Evolutionary conservation across 2,113 vertebrate species (phyloP).

Genomic region (Chloroceryle aenea): DNA sequence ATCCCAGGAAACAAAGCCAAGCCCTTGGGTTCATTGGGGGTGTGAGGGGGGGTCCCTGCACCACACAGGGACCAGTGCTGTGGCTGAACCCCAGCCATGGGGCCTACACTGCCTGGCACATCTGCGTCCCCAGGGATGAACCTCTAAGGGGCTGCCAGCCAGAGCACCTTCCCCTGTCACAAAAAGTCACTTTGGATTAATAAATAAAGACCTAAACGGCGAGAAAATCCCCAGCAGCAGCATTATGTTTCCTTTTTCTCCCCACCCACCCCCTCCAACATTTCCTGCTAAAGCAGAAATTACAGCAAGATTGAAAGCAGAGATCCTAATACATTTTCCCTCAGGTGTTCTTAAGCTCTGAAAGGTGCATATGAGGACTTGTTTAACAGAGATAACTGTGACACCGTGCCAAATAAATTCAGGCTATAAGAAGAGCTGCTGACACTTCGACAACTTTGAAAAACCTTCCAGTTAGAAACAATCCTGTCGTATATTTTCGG

Average conservation of each 20-base stretch:
- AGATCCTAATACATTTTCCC: not conserved
- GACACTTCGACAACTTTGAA: not conserved
- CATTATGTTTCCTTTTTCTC: no score
- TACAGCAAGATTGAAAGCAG: not conserved
- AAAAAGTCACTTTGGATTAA: not conserved
- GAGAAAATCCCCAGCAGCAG: not conserved
- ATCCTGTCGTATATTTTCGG: not conserved
- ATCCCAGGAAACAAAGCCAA: not conserved
- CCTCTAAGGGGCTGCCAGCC: not conserved
- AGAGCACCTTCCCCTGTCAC: not conserved
- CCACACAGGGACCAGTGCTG: no score
- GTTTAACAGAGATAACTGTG: constrained; percentile 17
- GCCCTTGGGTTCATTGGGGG: not conserved
- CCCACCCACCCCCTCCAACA: not conserved
- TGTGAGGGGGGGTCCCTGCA: no score
- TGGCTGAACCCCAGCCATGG: not conserved
- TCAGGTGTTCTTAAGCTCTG: constrained; percentile 8
- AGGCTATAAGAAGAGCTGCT: not conserved
- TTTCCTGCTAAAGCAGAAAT: not conserved
- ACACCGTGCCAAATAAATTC: not conserved
- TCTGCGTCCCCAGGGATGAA: rapidly evolving
- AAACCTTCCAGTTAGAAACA: not conserved
- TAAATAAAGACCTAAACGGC: not conserved
- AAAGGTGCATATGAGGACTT: not conserved
- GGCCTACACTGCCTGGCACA: not conserved